Evolutionary conservation across 37 sponge, comb jelly and placozoan genomes (phyloP).

Genomic region (Crambe crambe): DNA sequence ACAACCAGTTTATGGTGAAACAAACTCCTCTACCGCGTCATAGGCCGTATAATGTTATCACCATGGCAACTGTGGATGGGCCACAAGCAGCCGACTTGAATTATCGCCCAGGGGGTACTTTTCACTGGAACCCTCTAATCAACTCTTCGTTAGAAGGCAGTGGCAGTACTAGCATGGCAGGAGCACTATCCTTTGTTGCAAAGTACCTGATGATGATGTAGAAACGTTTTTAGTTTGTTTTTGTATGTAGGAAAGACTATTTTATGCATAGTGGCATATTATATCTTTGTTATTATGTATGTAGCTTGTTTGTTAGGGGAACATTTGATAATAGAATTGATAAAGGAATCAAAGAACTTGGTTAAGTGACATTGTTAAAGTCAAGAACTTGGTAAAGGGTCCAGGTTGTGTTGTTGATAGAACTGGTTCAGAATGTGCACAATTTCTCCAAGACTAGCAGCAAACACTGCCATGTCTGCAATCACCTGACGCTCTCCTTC

Average conservation of each 20-base stretch:
- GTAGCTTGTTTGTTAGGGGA: no score
- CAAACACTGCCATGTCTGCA: conserved; percentile 54
- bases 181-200: background rate
- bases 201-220: background rate
- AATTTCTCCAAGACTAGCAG: conserved; percentile 32
- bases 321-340: no score
- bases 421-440: conserved; percentile 28
- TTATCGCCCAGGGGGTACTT: background rate
- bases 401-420: conserved; percentile 58
- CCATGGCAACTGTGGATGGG: conserved; percentile 1
- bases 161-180: background rate
- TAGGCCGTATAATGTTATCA: background rate
- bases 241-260: background rate
- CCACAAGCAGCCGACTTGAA: background rate
- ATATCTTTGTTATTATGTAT: background rate
- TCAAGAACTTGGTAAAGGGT: no score
- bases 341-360: no score
- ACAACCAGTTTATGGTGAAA: background rate
- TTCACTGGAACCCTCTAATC: conserved; percentile 16
- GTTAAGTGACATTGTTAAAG: no score
- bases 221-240: no score
- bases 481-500: conserved; percentile 50
- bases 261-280: background rate
- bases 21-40: background rate
- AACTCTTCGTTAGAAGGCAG: background rate